phyloP scores from a whole-genome alignment of 2,888 invertebrate genomes.

The Conomelus anceps region DNA sequence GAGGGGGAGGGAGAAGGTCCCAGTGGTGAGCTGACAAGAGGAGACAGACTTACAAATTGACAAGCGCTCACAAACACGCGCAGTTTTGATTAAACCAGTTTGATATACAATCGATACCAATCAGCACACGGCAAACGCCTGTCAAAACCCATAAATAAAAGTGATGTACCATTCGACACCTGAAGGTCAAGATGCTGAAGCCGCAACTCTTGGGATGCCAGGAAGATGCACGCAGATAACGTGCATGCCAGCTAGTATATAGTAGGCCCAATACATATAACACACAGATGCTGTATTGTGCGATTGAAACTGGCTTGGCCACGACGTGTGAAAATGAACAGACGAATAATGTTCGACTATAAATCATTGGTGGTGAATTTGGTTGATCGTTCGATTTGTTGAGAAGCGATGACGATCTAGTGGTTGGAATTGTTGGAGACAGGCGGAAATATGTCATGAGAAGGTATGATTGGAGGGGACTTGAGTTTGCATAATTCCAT shows the following conservation, averaged over 20 bases:
- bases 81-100: not conserved
- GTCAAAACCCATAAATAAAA: not conserved
- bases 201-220: too few relatives aligned
- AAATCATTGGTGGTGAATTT: too few relatives aligned
- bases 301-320: too few relatives aligned
- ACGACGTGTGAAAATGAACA: not conserved
- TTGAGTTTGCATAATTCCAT: not conserved
- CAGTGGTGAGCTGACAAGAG: not conserved
- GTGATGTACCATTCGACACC: not conserved
- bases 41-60: not conserved
- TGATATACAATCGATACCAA: not conserved
- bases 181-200: not conserved
- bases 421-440: not conserved
- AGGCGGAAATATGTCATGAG: not conserved
- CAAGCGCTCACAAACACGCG: not conserved
- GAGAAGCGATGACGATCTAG: not conserved
- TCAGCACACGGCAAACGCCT: not conserved
- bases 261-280: too few relatives aligned
- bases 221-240: not conserved
- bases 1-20: not conserved
- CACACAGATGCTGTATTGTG: too few relatives aligned
- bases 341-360: not conserved
- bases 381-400: not conserved
- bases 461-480: too few relatives aligned
- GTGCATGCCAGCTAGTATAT: too few relatives aligned